Evolutionary conservation across 2,797 vertebrate genomes (phyloP), one percentile per base, ranked within the genome.

Genomic region (Esox masquinongy): DNA sequence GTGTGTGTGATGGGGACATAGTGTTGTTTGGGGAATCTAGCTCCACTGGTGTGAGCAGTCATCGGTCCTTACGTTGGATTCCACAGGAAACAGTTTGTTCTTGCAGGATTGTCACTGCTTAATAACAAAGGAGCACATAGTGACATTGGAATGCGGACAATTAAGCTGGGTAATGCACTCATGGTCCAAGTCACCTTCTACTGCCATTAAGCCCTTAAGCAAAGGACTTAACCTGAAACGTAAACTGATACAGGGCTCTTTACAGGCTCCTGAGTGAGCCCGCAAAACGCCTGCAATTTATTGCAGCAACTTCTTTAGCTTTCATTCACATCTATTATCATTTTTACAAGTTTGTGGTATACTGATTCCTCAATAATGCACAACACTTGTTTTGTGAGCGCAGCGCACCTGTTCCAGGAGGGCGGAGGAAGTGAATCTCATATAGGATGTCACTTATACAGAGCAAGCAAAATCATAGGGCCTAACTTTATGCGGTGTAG

Each of bases 1-100:
- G 59, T 34, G 26, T 73, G 16, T 31, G 31, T 68, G 67, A 47
- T 14, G 12, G 43, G 43, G 43, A 47, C 9, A 5, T 14, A 5
- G 43, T 47, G 56, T 24, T 75, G 74, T 77, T 71, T 72, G 67
- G 79, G 90, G 92, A 93, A 94, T 94, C 92, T 43, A 15, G 92
- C 89, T 93, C 88, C 31, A 85, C 94, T 87, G 91, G 91, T 92
- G 92, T 63, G 71, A 79, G 90, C 80, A 80, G 90, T 89, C 90
- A 86, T 84, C 87, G 82, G 70, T 72, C 75, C 66, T 53, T 72
- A 80, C 86, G 81, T 74, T 74, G 87, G 87, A 91, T 91, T 91
- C 39, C 86, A 77, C 69, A 75, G 64, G 56, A 24, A 59, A 24
- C 22, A 24, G 56, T 61, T 11, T 61, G 56, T 24, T 61, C 22